Evolutionary conservation across 2,888 invertebrate species (phyloP), one percentile per base, ranked within the genome.

Genomic region (Euspilapteryx auroguttella): DNA sequence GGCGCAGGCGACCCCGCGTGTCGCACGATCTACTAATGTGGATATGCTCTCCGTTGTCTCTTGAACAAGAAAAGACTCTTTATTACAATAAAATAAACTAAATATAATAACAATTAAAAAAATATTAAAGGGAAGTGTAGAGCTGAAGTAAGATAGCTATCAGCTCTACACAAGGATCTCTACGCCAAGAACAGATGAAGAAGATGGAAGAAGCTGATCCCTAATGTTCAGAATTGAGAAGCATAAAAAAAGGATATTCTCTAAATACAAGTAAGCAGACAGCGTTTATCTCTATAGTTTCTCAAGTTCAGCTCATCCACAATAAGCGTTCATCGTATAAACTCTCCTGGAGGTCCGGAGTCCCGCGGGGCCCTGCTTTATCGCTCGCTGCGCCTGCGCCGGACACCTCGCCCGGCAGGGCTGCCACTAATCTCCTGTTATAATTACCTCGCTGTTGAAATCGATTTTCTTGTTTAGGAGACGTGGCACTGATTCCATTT

Each of bases 351-450:
- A 49, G 71, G 71, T 63, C 68, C 45, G 54, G 56, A 47, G 58
- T 41, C 63, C 73, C 73, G 71, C 73, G 62, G 68, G 73, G 65
- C 71, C 59, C 53, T 65, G 71, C 62, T 71, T 69, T 69, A 73
- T 73, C 66, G 66, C 73, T 63, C 58, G 69, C 68, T 61, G 69
- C 58, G 68, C 65, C n/a, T n/a, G 55, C 61, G 55, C 48, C 56
- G 61, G 57, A 61, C 68, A 64, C 63, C 64, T 61, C 63, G 45
- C 55, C 44, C 14, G 13, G 2, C 8, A 11, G 25, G 25, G 8
- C 13, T 7, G 13, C 25, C 9, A 4, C 9, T n/a, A 10, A 20
- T 20, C 8, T 7, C 20, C 6, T 7, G 20, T 9, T 20, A 20
- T 7, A 6, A 11, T 11, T 12, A 4, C 15, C 15, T 3, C 10